Evolutionary conservation across 2,113 vertebrate species (phyloP).

Genomic region (Willisornis vidua): DNA sequence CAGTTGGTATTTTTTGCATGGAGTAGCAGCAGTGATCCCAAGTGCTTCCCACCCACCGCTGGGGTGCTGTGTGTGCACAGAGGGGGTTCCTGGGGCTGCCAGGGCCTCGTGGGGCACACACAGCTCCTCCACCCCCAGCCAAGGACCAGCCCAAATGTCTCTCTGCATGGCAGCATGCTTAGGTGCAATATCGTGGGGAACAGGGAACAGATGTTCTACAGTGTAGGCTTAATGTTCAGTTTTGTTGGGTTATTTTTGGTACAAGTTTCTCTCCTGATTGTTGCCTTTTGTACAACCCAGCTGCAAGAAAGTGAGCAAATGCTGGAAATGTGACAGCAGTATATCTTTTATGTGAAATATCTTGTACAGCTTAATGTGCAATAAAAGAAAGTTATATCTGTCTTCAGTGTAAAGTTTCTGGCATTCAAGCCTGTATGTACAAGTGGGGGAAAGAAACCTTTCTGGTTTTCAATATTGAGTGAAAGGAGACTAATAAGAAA

Average conservation of each 20-base stretch:
- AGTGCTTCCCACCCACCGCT: constrained; percentile 74
- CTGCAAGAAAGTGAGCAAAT: constrained; percentile 77
- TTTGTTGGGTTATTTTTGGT: constrained; percentile 67
- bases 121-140: constrained; percentile 55
- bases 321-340: constrained; percentile 82
- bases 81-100: constrained; percentile 1
- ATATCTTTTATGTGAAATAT: constrained; percentile 83
- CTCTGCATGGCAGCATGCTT: constrained; percentile 80
- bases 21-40: constrained; percentile 63
- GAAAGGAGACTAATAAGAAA: constrained; percentile 64
- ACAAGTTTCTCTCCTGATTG: constrained; percentile 78
- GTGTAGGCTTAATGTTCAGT: constrained; percentile 74
- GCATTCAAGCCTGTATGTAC: constrained; percentile 69
- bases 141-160: constrained; percentile 66
- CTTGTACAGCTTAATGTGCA: constrained; percentile 88
- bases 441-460: constrained; percentile 66
- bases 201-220: constrained; percentile 75
- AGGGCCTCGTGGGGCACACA: constrained; percentile 27
- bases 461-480: constrained; percentile 60
- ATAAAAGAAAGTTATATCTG: constrained; percentile 87
- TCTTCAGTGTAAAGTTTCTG: constrained; percentile 86
- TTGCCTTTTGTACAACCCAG: constrained; percentile 82
- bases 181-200: constrained; percentile 78
- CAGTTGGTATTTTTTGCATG: constrained; percentile 78
- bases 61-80: constrained; percentile 61